phyloP scores from a whole-genome alignment of 2,888 invertebrate genomes.

The Eudasyphora cyanicolor region DNA sequence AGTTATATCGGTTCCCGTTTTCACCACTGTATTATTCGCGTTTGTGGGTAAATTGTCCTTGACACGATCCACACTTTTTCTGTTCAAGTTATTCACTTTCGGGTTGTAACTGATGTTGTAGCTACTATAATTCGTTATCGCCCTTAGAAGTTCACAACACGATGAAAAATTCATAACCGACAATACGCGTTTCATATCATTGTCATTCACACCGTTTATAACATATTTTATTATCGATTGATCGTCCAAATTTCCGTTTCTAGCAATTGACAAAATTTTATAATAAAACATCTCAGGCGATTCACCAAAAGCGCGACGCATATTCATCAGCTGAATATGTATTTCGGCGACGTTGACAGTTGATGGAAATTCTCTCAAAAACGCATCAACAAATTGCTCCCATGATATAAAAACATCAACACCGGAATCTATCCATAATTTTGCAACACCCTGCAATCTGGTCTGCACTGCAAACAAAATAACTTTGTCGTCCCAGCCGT shows the following conservation, averaged over 20 bases:
- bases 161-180: background rate
- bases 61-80: background rate
- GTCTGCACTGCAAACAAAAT: constrained; percentile 24
- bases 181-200: background rate
- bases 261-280: background rate
- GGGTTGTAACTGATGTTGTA: background rate
- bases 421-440: background rate
- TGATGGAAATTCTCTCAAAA: background rate
- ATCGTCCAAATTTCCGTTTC: constrained; percentile 19
- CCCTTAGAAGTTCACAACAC: background rate
- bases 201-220: constrained; percentile 30
- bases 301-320: background rate
- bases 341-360: background rate
- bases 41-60: background rate
- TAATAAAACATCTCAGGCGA: constrained; percentile 9
- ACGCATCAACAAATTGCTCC: background rate
- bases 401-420: constrained; percentile 16
- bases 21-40: background rate
- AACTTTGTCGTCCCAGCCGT: constrained; percentile 37
- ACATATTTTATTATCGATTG: constrained; percentile 22
- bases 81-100: background rate
- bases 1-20: background rate
- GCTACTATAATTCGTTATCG: background rate
- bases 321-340: background rate
- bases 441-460: constrained; percentile 35